A percentile compares a stretch with the other conserved stretches of the same genome.
Evolutionary conservation across 2,113 vertebrate species (phyloP).

Genomic region (Onychorhynchus coronatus): DNA sequence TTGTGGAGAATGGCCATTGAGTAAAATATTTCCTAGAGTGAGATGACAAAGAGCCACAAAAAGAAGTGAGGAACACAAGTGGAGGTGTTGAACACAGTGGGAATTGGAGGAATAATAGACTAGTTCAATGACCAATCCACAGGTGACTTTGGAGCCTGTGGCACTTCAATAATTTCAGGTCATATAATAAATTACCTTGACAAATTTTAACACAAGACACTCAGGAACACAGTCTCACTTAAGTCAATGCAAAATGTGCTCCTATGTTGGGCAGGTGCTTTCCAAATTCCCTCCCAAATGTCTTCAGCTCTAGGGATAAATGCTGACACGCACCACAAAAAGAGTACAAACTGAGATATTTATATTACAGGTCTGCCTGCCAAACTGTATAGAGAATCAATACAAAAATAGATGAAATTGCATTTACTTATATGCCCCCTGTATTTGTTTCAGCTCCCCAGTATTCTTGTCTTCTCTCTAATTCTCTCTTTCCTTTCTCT

Average conservation of each 20-base stretch:
- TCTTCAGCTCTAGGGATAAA: neutral
- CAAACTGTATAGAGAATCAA: neutral
- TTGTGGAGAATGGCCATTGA: neutral
- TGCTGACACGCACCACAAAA: neutral
- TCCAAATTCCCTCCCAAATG: neutral
- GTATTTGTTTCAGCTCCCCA: neutral
- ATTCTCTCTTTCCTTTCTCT: neutral
- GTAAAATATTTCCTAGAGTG: neutral
- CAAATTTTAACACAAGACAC: neutral
- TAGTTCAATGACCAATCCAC: neutral
- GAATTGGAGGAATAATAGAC: neutral
- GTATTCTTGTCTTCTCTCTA: neutral
- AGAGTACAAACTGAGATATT: neutral
- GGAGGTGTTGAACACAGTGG: neutral
- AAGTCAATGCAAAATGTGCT: neutral
- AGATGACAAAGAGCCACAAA: neutral
- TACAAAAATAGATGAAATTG: neutral
- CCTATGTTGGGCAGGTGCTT: neutral
- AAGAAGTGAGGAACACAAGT: neutral
- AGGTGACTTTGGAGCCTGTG: neutral
- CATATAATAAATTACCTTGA: neutral
- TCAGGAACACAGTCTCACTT: neutral
- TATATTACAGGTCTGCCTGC: neutral
- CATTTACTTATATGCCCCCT: neutral
- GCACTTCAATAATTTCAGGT: neutral